Evolutionary conservation across 2,797 vertebrate species (phyloP).

Genomic region (Urosaurus nigricauda): DNA sequence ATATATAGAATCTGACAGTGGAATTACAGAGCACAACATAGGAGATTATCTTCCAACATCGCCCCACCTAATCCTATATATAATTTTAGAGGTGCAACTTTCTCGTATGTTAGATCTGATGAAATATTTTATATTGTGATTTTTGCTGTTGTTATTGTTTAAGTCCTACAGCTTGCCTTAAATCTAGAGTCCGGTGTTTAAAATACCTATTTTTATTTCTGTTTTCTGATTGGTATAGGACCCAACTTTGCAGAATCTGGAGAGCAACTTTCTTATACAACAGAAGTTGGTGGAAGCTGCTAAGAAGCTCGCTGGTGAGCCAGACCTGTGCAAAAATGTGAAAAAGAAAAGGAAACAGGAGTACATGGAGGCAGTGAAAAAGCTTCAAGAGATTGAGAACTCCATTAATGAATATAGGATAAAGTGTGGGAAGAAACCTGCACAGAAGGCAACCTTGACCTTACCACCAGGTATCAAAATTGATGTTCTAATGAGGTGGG

Average conservation of each 20-base stretch:
- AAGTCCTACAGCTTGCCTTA: background rate
- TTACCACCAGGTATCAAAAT: constrained; percentile 82
- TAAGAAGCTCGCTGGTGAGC: constrained; percentile 88
- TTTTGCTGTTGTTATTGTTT: background rate
- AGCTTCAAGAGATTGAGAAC: constrained; percentile 90
- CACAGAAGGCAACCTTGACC: constrained; percentile 87
- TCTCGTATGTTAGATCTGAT: background rate
- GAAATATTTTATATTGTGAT: background rate
- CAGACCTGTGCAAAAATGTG: constrained; percentile 91
- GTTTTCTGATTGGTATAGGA: constrained; percentile 80
- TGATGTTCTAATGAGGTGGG: constrained; percentile 9
- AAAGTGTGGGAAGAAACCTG: constrained; percentile 88
- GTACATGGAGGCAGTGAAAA: constrained; percentile 87
- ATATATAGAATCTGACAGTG: too few relatives aligned
- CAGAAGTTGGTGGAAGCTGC: constrained; percentile 95
- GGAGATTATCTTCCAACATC: constrained; percentile 38
- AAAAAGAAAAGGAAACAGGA: constrained; percentile 94
- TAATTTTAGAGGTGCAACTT: background rate
- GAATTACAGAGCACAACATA: background rate
- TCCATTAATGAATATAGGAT: constrained; percentile 91
- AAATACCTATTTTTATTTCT: background rate
- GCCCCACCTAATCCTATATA: background rate
- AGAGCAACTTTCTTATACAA: constrained; percentile 93
- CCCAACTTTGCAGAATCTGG: constrained; percentile 90
- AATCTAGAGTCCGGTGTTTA: background rate